Evolutionary conservation across 2,113 vertebrate species (phyloP), one percentile per base, ranked within the genome.

Genomic region (Saguinus midas): DNA sequence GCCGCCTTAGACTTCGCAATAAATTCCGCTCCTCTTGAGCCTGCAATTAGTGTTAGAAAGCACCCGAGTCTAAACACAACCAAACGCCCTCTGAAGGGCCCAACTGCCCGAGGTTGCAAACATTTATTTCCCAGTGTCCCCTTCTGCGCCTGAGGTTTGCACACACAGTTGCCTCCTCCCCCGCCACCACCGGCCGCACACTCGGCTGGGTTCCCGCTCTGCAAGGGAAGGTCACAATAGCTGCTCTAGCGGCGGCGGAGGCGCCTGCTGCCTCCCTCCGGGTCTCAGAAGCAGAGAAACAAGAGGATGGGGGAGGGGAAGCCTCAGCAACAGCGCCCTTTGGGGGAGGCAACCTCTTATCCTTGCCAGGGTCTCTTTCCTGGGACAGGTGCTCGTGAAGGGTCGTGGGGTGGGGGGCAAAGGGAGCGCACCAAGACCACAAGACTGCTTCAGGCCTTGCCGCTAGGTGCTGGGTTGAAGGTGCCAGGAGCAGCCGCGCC

Each of bases 1-100:
- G 95, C 98, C 97, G 98, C 98, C 99, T 99, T 99, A 98, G 99
- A 98, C 97, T 98, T 99, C 98, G 98, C 97, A 98, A 98, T 98
- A 98, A 99, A 99, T 99, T 98, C 99, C 97, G 98, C 98, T 99
- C 97, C 98, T 98, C 98, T 96, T 98, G 99, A 99, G 98, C 98
- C 99, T 98, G 99, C 99, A 98, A 99, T 99, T 99, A 98, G 98
- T 96, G 90, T 87, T 97, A 95, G 97, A 97, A 98, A 97, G 91
- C 96, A 90, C 10, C 52, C 52, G 91, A 97, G 96, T 96, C 95
- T 97, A 98, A 97, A 98, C 94, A 97, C 97, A 98, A 96, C 79
- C 95, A 13, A 95, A 84, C 68, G 40, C 27, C 1, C 89, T 94
- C 94, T 66, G 85, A 91, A 86, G 93, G 61, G 64, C 96, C 89